These are phyloP conservation scores for Callionymus lyra DNA, from an alignment of 2,113 vertebrate genomes.

Conservation along the genomic window DNA sequence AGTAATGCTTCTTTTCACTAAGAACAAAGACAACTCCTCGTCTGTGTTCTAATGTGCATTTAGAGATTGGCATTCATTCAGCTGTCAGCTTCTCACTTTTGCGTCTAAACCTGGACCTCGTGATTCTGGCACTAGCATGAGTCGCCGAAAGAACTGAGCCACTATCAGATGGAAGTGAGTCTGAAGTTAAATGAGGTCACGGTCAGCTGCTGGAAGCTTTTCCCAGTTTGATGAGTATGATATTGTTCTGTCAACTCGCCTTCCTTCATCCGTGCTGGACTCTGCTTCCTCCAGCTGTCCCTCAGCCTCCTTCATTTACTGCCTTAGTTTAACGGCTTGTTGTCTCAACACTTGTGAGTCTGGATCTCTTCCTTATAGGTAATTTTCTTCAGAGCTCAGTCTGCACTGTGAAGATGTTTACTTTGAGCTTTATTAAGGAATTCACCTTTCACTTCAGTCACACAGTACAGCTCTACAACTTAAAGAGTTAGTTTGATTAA, in stretches of 20 bases:
- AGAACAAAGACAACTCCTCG: no score
- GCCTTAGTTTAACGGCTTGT: conserved; percentile 35
- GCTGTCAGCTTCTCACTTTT: no score
- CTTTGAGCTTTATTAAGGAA: no score
- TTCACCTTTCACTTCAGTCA: neutral
- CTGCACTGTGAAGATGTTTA: no score
- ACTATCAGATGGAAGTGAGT: no score
- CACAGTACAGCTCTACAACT: no score
- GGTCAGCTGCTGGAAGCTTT: conserved; percentile 45
- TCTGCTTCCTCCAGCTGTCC: conserved; percentile 47
- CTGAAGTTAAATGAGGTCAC: conserved; percentile 39
- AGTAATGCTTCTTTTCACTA: no score
- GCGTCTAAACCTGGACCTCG: no score
- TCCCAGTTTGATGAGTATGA: conserved; percentile 54
- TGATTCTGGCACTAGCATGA: no score
- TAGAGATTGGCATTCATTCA: no score
- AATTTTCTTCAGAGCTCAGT: neutral
- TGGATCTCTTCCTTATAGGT: conserved; percentile 9
- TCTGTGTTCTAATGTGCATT: no score
- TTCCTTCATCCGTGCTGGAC: conserved; percentile 23
- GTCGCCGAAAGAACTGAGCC: no score
- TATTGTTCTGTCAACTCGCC: conserved; percentile 45
- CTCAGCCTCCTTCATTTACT: conserved; percentile 46
- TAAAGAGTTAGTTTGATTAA: neutral
- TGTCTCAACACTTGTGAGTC: conserved; percentile 13